phyloP scores from a whole-genome alignment of 2,888 invertebrate species.

The Eristalis arbustorum region DNA sequence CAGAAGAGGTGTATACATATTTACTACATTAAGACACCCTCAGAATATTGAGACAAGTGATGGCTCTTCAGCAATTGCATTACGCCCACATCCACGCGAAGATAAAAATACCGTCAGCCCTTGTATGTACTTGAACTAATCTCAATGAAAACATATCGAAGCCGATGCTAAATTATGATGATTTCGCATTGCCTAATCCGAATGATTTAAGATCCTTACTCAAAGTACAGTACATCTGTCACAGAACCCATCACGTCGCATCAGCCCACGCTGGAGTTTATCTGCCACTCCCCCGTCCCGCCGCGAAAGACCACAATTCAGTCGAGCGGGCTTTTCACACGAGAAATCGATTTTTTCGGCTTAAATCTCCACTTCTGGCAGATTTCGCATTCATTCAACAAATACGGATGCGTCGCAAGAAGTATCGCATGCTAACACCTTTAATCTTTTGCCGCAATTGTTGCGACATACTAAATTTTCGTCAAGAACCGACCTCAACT shows the following conservation, averaged over 20 bases:
- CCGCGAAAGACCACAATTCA: background rate
- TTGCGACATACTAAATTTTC: conserved; percentile 64
- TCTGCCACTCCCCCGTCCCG: background rate
- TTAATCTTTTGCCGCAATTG: conserved; percentile 64
- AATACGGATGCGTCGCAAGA: conserved; percentile 20
- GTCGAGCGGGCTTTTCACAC: background rate
- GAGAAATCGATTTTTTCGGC: conserved; percentile 33
- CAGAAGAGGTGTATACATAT: too few relatives aligned
- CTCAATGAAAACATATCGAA: conserved; percentile 4
- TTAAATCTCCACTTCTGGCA: conserved; percentile 25
- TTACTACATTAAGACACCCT: too few relatives aligned
- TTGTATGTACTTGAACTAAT: background rate
- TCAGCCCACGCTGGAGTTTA: background rate
- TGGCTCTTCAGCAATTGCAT: background rate
- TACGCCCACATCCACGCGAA: too few relatives aligned
- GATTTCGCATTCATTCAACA: conserved; percentile 36
- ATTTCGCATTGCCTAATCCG: background rate
- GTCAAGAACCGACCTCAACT: conserved; percentile 50
- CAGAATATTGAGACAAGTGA: background rate
- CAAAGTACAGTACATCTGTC: background rate
- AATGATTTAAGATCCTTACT: background rate
- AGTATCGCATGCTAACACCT: conserved; percentile 44
- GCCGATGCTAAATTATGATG: background rate
- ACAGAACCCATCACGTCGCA: background rate
- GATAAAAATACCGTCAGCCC: background rate